A percentile compares a stretch with the other conserved stretches of the same genome.
Evolutionary conservation across 2,797 vertebrate genomes (phyloP).

Genomic region (Halcyon badia): DNA sequence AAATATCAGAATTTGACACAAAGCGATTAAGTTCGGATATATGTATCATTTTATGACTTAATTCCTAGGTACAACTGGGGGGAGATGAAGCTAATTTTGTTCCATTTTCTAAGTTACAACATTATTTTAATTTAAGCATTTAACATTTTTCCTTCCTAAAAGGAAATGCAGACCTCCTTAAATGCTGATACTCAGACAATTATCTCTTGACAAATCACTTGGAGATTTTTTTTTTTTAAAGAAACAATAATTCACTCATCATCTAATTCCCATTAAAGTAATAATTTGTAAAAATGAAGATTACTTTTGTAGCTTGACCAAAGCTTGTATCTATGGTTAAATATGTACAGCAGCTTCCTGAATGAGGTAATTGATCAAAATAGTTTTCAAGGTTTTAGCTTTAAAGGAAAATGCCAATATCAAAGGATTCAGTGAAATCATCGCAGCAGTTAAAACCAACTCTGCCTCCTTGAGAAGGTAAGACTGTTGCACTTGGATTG

Average conservation of each 20-base stretch:
- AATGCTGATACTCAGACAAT: slow-evolving; percentile 35
- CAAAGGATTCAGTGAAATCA: slow-evolving; percentile 4
- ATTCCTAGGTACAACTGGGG: background rate
- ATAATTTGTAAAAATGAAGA: slow-evolving; percentile 64
- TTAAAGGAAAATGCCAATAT: slow-evolving; percentile 21
- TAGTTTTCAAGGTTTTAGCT: slow-evolving; percentile 27
- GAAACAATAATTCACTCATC: slow-evolving; percentile 52
- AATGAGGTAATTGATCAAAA: slow-evolving; percentile 38
- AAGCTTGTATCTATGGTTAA: slow-evolving; percentile 2
- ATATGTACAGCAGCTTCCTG: slow-evolving; percentile 38
- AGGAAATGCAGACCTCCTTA: slow-evolving; percentile 46
- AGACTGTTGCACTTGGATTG: background rate
- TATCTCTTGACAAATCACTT: slow-evolving; percentile 62
- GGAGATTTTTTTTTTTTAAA: slow-evolving; percentile 14
- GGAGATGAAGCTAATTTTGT: slow-evolving; percentile 2
- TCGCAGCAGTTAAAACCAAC: background rate
- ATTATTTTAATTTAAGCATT: slow-evolving; percentile 39
- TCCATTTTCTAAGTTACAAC: slow-evolving; percentile 49
- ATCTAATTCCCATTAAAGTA: slow-evolving; percentile 72
- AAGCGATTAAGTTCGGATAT: slow-evolving; percentile 21
- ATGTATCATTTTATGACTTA: slow-evolving; percentile 3
- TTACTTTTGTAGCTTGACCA: slow-evolving; percentile 50
- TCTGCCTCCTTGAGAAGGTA: background rate
- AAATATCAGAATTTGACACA: background rate
- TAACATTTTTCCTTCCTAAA: slow-evolving; percentile 55